These are phyloP conservation scores for Zele albiditarsus DNA, from an alignment of 2,888 invertebrate genomes.

Conservation along the genomic window DNA sequence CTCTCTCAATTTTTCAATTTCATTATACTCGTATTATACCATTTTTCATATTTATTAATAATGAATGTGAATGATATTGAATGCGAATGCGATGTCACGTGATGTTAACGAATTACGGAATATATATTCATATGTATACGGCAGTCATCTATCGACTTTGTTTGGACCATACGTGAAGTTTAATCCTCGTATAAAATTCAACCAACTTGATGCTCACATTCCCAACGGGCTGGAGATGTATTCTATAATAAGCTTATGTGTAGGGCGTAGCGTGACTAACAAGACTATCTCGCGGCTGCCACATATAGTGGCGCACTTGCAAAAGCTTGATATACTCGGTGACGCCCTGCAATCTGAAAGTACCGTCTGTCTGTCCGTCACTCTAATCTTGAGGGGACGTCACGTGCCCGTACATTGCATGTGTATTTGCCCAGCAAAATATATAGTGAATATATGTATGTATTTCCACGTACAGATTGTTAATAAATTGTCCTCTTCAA, in stretches of 20 bases:
- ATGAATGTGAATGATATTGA: background rate
- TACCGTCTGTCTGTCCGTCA: constrained; percentile 46
- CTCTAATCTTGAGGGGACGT: constrained; percentile 45
- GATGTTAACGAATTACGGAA: constrained; percentile 13
- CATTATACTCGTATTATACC: no score
- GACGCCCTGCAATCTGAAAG: constrained; percentile 52
- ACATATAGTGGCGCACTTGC: constrained; percentile 37
- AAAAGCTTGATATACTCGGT: constrained; percentile 56
- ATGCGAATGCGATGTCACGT: background rate
- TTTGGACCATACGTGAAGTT: constrained; percentile 22
- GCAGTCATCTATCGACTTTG: background rate
- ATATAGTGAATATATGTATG: constrained; percentile 4
- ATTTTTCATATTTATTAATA: no score
- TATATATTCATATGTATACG: background rate
- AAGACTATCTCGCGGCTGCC: constrained; percentile 65
- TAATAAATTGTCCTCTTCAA: no score
- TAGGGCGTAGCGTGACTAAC: constrained; percentile 58
- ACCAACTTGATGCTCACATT: constrained; percentile 23
- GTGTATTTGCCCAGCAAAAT: constrained; percentile 35
- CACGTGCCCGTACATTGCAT: constrained; percentile 37
- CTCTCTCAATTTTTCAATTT: no score
- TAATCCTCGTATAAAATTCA: constrained; percentile 53
- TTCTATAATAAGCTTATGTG: constrained; percentile 55
- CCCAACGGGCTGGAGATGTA: constrained; percentile 43
- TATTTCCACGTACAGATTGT: background rate